Evolutionary conservation across 2,888 invertebrate species (phyloP), one percentile per base, ranked within the genome.

Genomic region (Strigamia maritima): DNA sequence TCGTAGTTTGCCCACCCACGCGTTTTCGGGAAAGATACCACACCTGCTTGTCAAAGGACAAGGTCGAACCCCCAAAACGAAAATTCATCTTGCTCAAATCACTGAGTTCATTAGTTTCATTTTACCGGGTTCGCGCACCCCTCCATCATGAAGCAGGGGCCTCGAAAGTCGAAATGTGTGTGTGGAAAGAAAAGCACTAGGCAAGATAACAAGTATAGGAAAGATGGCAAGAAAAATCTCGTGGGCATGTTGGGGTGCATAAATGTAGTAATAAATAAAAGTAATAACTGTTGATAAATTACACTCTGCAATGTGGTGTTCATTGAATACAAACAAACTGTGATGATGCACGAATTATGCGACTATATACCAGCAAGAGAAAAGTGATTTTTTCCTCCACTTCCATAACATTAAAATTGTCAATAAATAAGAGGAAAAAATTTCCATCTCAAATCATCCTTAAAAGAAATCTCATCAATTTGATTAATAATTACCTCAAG

Each of bases 21-120:
- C 44, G 60, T 60, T 60, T 12, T 44, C 44, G 2, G 44, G 24
- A 60, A 60, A 60, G 60, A 60, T n/a, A 44, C 44, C 44, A 60
- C 60, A 60, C 60, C 60, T 60, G 60, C 60, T 60, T 60, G 60
- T 60, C 60, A 60, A 60, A 4, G 60, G 60, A 60, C 60, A 60
- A 60, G 60, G 60, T 24, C 60, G 60, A 60, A 60, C 60, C 60
- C 60, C 44, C 12, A 44, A 44, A 44, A 44, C 44, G 60, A 60
- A 60, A 60, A 60, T 60, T 60, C 60, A 60, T 60, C 60, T 60
- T 60, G 24, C 60, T 60, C 60, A 60, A 60, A 60, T 60, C 60
- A 60, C 60, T 24, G 60, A 60, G 60, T 60, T 60, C 60, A 60
- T 60, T 60, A 60, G 60, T 60, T 60, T 60, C 60, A 24, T 60